Evolutionary conservation across 2,888 invertebrate species (phyloP).

Genomic region (Drosophila atroscutellata): DNA sequence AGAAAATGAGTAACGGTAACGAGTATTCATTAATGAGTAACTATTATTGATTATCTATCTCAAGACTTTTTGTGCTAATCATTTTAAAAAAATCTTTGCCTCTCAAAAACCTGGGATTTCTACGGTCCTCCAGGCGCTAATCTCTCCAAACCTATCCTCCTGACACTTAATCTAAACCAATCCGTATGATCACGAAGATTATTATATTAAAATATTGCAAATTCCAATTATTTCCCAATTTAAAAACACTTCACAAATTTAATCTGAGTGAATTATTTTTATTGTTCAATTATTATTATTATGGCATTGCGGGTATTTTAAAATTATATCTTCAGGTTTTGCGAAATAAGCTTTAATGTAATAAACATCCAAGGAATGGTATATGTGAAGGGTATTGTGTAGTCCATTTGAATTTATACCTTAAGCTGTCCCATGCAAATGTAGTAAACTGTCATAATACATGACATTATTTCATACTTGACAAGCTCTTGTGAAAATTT

Average conservation of each 20-base stretch:
- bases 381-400: not conserved
- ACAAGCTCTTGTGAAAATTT: not conserved
- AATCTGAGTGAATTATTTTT: not conserved
- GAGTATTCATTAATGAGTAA: not conserved
- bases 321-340: too few species aligned
- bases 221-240: not conserved
- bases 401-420: not conserved
- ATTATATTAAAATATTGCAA: conserved; percentile 8
- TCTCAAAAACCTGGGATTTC: not conserved
- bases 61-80: not conserved
- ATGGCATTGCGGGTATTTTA: not conserved
- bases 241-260: conserved; percentile 4
- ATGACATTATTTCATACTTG: not conserved
- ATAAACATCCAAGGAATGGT: not conserved
- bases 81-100: not conserved
- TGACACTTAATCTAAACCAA: conserved; percentile 8
- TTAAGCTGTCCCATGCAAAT: not conserved
- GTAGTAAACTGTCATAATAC: not conserved
- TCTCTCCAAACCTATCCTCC: not conserved
- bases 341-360: not conserved
- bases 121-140: not conserved
- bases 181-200: not conserved
- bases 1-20: not conserved
- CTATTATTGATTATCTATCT: not conserved
- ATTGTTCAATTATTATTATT: not conserved